Base-by-base conservation (phyloP, 2,797 vertebrate genomes). In the Epinephelus malabaricus region DNA sequence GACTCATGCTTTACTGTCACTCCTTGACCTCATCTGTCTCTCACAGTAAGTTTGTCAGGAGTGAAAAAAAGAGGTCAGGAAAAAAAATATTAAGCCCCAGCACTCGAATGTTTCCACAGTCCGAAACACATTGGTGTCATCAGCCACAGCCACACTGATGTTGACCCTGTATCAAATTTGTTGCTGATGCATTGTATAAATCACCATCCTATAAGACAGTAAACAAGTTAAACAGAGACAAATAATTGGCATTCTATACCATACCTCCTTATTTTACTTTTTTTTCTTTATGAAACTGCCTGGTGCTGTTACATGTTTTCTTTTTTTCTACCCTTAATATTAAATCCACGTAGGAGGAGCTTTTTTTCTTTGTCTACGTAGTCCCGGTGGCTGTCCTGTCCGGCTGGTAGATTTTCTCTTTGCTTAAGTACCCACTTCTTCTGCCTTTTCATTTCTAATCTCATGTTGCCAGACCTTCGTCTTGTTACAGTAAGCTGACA, bases 11-110 rank as follows among this genome's bases (percentile, higher is more conserved):
- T 86, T 61, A 73, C 70, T 69, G 73, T 82, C 69, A 73, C 58
- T 75, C 38, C 56, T 62, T 81, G 73, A 86, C 82, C 86, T 85
- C 59, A 46, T 56, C 49, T 73, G 69, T 86, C 46, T 72, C 67
- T 70, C 54, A 74, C 40, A 60, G 46, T 0, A 19, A 27, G 38
- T 65, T 68, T 71, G 54, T 43, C 58, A 55, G 18, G 63, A 23
- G 55, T 49, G 5, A 55, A 51, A 82, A 56, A 66, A 74, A 62
- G 49, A 58, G 68, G 51, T 59, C 63, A 71, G 34, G 23, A 45
- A 49, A 51, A 64, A 43, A 46, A 19, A 64, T 7, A 49, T 19
- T 67, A 15, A 30, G 6, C 9, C 5, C 14, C 49, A n/a, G 27
- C 17, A 46, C n/a, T 64, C 1, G 6, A 21, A 12, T 47, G 4